Conservation (phyloP, 2,797 vertebrate genomes). For the Etheostoma nigrum region DNA sequence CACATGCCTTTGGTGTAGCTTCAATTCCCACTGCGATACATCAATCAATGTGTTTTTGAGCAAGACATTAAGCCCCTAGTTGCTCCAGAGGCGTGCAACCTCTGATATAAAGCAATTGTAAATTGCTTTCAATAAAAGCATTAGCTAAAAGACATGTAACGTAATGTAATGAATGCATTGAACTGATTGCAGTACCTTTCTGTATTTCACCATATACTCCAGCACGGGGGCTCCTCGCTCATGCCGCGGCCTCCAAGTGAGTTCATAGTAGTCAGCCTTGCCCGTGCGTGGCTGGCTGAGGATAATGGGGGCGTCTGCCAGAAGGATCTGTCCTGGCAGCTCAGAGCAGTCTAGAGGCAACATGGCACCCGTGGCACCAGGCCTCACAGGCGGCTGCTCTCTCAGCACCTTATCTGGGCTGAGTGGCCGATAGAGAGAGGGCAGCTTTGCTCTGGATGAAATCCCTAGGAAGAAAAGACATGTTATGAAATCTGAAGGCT, state of each 20-base stretch:
- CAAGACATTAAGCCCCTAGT: no score
- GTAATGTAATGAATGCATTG: not conserved
- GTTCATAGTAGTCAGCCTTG: slow-evolving; percentile 94
- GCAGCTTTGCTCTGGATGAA: slow-evolving; percentile 75
- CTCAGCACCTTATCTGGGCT: slow-evolving; percentile 85
- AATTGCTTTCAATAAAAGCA: no score
- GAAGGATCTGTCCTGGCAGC: slow-evolving; percentile 81
- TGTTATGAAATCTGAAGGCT: not conserved
- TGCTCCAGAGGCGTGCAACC: no score
- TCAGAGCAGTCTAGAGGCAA: slow-evolving; percentile 85
- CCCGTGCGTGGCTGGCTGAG: slow-evolving; percentile 95
- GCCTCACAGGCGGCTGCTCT: slow-evolving; percentile 80
- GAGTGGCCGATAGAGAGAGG: slow-evolving; percentile 76
- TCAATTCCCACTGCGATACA: no score
- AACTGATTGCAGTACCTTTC: slow-evolving; percentile 86
- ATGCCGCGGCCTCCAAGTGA: slow-evolving; percentile 93
- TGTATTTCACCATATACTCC: slow-evolving; percentile 94
- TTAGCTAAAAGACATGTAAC: no score
- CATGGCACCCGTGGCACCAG: slow-evolving; percentile 70
- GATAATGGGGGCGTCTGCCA: slow-evolving; percentile 94
- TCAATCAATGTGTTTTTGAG: no score
- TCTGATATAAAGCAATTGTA: no score
- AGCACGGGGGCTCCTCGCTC: slow-evolving; percentile 88
- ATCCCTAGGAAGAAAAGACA: slow-evolving; percentile 49
- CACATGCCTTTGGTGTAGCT: no score